Percentiles rank a stretch among this genome's conserved stretches.
Evolutionary conservation across 2,797 vertebrate genomes (phyloP).

Genomic region (Cygnus olor): DNA sequence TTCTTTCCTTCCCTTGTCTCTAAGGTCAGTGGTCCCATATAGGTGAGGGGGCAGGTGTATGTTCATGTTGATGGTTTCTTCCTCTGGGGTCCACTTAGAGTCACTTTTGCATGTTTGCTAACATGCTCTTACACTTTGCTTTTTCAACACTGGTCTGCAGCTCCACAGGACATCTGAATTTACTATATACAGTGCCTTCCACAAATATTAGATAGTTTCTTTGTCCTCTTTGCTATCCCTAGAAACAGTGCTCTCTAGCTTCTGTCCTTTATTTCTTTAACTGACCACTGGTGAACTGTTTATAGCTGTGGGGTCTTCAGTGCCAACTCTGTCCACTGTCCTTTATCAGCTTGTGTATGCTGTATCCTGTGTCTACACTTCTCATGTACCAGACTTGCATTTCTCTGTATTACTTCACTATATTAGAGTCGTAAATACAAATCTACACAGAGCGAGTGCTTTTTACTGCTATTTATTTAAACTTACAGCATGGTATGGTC

Average conservation of each 20-base stretch:
- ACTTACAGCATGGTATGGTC: not conserved
- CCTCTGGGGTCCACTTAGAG: not conserved
- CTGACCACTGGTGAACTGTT: not conserved
- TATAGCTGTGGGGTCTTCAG: not conserved
- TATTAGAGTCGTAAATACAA: not conserved
- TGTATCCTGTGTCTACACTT: not conserved
- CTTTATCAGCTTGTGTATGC: not conserved
- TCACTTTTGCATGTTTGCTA: not conserved
- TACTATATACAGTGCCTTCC: not conserved
- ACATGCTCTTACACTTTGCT: not conserved
- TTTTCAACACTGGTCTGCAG: not conserved
- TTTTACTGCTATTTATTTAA: not conserved
- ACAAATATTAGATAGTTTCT: not conserved
- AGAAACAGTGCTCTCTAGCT: not conserved
- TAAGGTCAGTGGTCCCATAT: not conserved
- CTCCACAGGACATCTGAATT: not conserved
- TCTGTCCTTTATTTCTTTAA: not conserved
- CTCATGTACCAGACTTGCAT: not conserved
- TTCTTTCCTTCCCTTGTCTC: not conserved
- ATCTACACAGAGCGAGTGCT: not conserved
- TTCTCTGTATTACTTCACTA: not conserved
- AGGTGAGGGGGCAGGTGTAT: fast-evolving
- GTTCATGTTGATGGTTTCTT: not conserved
- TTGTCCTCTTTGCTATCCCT: not conserved
- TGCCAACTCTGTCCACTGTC: not conserved